Percentiles rank a stretch among this genome's conserved stretches.
Conservation (phyloP, 2,888 invertebrate genomes). For the Acanthosepion esculentum region DNA sequence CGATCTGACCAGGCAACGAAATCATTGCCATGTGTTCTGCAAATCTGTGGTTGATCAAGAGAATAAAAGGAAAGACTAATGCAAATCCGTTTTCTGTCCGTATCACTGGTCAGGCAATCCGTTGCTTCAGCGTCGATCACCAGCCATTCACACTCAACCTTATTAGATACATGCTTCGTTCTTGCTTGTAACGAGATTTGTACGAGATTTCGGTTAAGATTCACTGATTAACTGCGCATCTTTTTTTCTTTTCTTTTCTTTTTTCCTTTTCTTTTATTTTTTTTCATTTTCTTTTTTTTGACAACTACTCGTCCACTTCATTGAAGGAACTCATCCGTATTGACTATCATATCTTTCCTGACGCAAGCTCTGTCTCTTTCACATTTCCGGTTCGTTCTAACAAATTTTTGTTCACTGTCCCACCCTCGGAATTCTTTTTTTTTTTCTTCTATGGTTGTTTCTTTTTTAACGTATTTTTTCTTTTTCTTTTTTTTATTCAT, state of each 20-base stretch:
- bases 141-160: neutral
- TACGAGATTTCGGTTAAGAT: neutral
- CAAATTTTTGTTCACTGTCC: neutral
- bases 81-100: neutral
- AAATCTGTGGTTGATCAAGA: neutral
- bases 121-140: neutral
- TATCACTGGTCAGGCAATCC: neutral
- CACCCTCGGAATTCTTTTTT: neutral
- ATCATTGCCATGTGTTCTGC: neutral
- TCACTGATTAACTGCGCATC: neutral
- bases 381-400: neutral
- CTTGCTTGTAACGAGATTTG: conserved; percentile 8
- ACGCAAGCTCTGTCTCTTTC: neutral
- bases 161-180: neutral
- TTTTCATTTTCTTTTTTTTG: too few species aligned
- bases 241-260: neutral
- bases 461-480: neutral
- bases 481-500: neutral
- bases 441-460: neutral
- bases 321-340: neutral
- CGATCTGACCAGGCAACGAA: neutral
- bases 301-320: neutral
- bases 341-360: neutral
- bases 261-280: too few species aligned
- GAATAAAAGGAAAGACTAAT: neutral